These are phyloP conservation scores for Dermolepida albohirtum DNA, from an alignment of 2,888 invertebrate species.

Conservation along the genomic window DNA sequence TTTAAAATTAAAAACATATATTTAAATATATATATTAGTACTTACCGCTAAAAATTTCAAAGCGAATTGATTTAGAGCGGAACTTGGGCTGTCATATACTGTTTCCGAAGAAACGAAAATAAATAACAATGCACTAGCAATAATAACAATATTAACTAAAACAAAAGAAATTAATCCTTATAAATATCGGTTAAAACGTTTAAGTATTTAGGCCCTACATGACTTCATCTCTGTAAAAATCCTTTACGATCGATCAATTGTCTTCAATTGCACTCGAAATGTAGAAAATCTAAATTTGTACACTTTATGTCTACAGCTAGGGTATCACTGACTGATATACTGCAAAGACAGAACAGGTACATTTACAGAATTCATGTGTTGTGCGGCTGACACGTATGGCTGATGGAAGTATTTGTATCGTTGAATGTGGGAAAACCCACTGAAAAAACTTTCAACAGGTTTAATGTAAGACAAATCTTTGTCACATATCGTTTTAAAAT, in stretches of 20 bases:
- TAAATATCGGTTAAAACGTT: background rate
- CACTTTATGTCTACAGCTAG: too few species aligned
- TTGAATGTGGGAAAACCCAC: conserved; percentile 29
- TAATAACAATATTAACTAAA: conserved; percentile 9
- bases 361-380: conserved; percentile 1
- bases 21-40: conserved; percentile 33
- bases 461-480: background rate
- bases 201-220: background rate
- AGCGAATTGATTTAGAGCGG: conserved; percentile 56
- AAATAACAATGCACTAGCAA: conserved; percentile 10
- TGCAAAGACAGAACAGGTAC: conserved; percentile 20
- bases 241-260: background rate
- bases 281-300: too few species aligned
- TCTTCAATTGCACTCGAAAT: too few species aligned
- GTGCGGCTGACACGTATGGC: background rate
- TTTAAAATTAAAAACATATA: background rate
- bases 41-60: conserved; percentile 57
- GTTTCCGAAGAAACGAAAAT: background rate
- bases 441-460: conserved; percentile 15
- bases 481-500: too few species aligned
- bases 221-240: background rate
- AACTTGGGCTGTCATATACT: conserved; percentile 45
- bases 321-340: background rate
- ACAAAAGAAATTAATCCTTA: conserved; percentile 9
- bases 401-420: conserved; percentile 10